A percentile compares a stretch with the other conserved stretches of the same genome.
Evolutionary conservation across 2,888 invertebrate species (phyloP).

Genomic region (Steromphala cineraria): DNA sequence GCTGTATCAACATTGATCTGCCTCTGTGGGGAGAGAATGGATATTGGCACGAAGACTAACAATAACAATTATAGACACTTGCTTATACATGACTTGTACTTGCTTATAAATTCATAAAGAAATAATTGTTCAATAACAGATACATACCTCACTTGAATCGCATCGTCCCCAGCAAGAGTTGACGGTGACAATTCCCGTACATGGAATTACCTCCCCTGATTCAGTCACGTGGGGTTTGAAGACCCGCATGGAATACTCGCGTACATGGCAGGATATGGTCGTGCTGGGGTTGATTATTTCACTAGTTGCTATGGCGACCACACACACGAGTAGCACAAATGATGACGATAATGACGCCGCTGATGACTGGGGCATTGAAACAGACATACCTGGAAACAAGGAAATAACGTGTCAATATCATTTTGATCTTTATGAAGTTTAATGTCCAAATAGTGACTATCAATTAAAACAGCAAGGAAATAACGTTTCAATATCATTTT

Average conservation of each 20-base stretch:
- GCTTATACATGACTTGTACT: no score
- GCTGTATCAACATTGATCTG: no score
- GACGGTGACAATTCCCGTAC: constrained; percentile 86
- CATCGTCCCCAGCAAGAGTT: constrained; percentile 89
- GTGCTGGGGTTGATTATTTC: constrained; percentile 41
- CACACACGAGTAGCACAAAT: constrained; percentile 8
- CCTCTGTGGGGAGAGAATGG: no score
- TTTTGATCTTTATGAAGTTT: no score
- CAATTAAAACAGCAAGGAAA: no score
- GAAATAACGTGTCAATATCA: no score
- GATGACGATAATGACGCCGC: neutral
- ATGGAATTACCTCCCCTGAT: constrained; percentile 82
- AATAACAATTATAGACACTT: no score
- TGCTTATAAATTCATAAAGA: no score
- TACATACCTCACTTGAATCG: constrained; percentile 86
- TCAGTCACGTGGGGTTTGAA: constrained; percentile 39
- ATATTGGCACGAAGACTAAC: no score
- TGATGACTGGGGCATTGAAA: constrained; percentile 4
- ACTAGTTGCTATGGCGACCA: neutral
- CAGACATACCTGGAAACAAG: constrained; percentile 11
- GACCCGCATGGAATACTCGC: constrained; percentile 39
- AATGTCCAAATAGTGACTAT: no score
- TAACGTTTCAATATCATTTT: no score
- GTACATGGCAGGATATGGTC: constrained; percentile 45
- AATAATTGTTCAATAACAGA: no score